These are phyloP conservation scores for Tachuris rubrigastra DNA, from an alignment of 2,113 vertebrate genomes.

Conservation along the genomic window DNA sequence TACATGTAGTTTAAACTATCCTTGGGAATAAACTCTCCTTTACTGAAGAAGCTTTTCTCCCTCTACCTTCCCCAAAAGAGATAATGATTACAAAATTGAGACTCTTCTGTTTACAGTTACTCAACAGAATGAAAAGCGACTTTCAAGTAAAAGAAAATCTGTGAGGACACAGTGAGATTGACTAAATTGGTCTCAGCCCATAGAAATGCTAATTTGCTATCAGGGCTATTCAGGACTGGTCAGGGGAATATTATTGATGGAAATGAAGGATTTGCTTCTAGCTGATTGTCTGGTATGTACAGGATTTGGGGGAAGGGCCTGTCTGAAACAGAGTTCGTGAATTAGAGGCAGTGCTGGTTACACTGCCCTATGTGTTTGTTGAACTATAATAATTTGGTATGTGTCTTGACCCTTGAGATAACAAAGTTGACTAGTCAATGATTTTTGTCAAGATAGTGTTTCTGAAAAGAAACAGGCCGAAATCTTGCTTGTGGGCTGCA, in stretches of 20 bases:
- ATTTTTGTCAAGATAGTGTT: not conserved
- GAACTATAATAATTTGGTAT: not conserved
- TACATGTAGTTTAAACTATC: not conserved
- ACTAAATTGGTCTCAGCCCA: not conserved
- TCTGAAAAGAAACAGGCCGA: not conserved
- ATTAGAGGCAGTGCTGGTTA: not conserved
- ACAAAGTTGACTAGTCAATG: not conserved
- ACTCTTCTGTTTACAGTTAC: not conserved
- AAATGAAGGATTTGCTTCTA: constrained; percentile 51
- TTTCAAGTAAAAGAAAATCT: not conserved
- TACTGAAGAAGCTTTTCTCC: not conserved
- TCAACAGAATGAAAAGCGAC: not conserved
- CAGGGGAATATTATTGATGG: constrained; percentile 61
- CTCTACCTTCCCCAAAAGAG: not conserved
- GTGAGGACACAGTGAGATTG: not conserved
- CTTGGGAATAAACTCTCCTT: not conserved
- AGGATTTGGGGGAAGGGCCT: constrained; percentile 55
- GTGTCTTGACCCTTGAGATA: not conserved
- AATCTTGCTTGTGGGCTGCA: not conserved
- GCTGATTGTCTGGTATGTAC: not conserved
- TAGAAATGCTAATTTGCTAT: constrained; percentile 51
- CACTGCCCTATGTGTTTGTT: not conserved
- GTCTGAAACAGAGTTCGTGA: not conserved
- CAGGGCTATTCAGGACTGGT: constrained; percentile 48
- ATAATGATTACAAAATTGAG: not conserved